These are phyloP conservation scores for Parascotia fuliginaria DNA, from an alignment of 2,888 invertebrate genomes.

Conservation along the genomic window DNA sequence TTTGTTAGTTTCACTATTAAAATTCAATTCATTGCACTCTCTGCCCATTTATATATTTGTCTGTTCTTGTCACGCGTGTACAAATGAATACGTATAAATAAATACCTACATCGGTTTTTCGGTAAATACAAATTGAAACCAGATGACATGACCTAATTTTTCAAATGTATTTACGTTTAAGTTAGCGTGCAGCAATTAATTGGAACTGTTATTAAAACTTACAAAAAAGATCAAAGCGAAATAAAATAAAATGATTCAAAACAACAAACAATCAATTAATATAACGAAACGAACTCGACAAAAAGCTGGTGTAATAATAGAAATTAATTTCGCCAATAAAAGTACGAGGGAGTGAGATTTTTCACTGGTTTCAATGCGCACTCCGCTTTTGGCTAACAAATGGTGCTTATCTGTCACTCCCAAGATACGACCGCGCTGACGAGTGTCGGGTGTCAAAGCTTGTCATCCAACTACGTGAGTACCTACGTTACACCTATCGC, in stretches of 20 bases:
- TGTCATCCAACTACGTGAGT: slow-evolving; percentile 60
- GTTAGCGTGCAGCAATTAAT: slow-evolving; percentile 5
- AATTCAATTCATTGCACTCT: neutral
- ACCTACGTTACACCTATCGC: slow-evolving; percentile 40
- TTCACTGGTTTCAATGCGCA: slow-evolving; percentile 49
- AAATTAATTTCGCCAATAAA: slow-evolving; percentile 42
- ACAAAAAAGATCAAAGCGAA: slow-evolving; percentile 17
- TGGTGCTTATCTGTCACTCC: slow-evolving; percentile 69
- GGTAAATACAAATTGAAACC: slow-evolving; percentile 8
- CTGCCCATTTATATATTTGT: slow-evolving; percentile 3
- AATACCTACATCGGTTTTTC: neutral
- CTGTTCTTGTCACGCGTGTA: slow-evolving; percentile 6
- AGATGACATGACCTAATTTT: neutral
- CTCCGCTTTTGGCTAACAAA: slow-evolving; percentile 63
- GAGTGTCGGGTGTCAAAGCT: slow-evolving; percentile 69
- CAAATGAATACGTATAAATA: slow-evolving; percentile 2
- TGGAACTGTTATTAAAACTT: slow-evolving; percentile 9
- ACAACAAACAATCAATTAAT: slow-evolving; percentile 20
- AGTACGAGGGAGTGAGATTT: slow-evolving; percentile 38
- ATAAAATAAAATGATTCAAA: slow-evolving; percentile 1
- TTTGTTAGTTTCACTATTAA: slow-evolving; percentile 14
- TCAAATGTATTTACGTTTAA: slow-evolving; percentile 6
- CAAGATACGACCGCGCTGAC: slow-evolving; percentile 64
- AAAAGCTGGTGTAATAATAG: slow-evolving; percentile 28
- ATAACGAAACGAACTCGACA: slow-evolving; percentile 18